A percentile compares a stretch with the other conserved stretches of the same genome.
These are phyloP conservation scores for Procavia capensis DNA, from an alignment of 2,113 vertebrate species.

Conservation along the genomic window DNA sequence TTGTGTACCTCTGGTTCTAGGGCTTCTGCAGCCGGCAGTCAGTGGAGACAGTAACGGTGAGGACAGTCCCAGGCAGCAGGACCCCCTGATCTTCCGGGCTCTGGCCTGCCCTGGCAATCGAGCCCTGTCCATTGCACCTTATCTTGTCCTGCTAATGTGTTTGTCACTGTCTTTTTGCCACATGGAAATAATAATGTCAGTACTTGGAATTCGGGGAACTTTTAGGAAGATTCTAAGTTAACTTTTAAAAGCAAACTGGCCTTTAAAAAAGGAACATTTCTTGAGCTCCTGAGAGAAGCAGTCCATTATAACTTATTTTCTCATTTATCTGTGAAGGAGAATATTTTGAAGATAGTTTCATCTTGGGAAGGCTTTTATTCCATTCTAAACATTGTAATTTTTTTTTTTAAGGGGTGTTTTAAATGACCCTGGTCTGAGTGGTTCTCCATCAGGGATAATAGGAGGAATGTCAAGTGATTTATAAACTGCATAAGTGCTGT, in stretches of 20 bases:
- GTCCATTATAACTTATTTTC: background rate
- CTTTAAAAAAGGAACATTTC: slow-evolving; percentile 25
- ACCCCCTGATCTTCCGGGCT: background rate
- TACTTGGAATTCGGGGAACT: background rate
- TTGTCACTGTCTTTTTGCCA: background rate
- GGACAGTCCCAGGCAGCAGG: background rate
- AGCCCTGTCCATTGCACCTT: background rate
- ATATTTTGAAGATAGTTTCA: background rate
- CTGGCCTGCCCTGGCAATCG: fast-evolving
- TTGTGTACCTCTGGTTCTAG: background rate
- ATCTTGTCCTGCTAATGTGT: fast-evolving
- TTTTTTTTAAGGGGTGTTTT: slow-evolving; percentile 17
- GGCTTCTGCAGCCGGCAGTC: background rate
- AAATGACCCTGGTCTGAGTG: background rate
- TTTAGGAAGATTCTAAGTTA: slow-evolving; percentile 31
- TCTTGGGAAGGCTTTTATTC: slow-evolving; percentile 47
- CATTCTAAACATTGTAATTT: background rate
- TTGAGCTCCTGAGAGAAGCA: slow-evolving; percentile 56
- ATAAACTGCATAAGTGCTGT: background rate
- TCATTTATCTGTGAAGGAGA: background rate
- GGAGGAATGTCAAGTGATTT: background rate
- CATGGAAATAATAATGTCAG: background rate
- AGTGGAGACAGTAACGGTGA: background rate
- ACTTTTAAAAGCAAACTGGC: slow-evolving; percentile 13
- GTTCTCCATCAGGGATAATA: background rate